Base-by-base conservation (phyloP, 1,140 invertebrate genomes). In the Coelopa frigida region DNA sequence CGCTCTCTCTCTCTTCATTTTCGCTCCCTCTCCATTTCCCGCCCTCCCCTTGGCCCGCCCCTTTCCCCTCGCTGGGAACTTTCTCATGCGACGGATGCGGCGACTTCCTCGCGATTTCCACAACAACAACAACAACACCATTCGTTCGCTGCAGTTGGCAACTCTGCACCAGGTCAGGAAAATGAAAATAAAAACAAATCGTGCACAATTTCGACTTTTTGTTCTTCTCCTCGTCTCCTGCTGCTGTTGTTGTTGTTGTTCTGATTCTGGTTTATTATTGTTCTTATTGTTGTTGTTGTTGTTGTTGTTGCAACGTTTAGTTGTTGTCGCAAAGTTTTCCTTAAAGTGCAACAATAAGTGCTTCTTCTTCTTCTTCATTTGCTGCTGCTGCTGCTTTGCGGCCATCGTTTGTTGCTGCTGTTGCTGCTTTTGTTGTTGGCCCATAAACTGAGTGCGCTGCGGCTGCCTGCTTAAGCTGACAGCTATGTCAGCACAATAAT, bases 391-490 rank as follows among this genome's bases (percentile, higher is more conserved):
- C 12, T 12, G 17, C 15, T 40, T 23, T 40, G 22, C 15, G 15
- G 12, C 5, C 8, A 18, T 20, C 18, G 23, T 35, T 35, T 44
- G 23, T 23, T 35, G n/a, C 36, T 44, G 21, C 18, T 23, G 29
- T 44, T 44, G 12, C 36, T 44, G 17, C 21, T 43, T 31, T 6
- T 44, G 22, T 18, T 20, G 26, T 41, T 27, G 15, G 11, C 23
- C 5, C 22, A 20, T 20, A 3, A 15, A 44, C 27, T 18, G 17
- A 44, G 23, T n/a, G 18, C 21, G 37, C 3, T n/a, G n/a, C n/a
- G n/a, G n/a, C n/a, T n/a, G n/a, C n/a, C n/a, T n/a, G n/a, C n/a
- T n/a, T n/a, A n/a, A n/a, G n/a, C n/a, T n/a, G n/a, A n/a, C n/a
- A n/a, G n/a, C n/a, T n/a, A n/a, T n/a, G n/a, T n/a, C n/a, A n/a